Evolutionary conservation across 2,797 vertebrate species (phyloP), one percentile per base, ranked within the genome.

Genomic region (Sebastolobus alascanus): DNA sequence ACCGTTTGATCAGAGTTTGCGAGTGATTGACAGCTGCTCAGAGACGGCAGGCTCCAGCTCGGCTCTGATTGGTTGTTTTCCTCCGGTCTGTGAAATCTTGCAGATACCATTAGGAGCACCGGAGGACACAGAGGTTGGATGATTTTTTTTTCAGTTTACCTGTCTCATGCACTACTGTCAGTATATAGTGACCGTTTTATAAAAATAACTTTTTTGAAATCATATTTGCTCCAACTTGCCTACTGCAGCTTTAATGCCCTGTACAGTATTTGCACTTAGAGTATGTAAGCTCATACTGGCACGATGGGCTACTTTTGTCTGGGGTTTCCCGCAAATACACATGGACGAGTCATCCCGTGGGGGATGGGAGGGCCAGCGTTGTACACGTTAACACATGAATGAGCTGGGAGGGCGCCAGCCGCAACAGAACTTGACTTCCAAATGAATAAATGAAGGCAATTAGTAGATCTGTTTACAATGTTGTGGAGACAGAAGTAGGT

Each of bases 381-480:
- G 88, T 93, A 88, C 87, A 80, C 84, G 84, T 95, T 92, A 50
- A 91, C 92, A 92, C 92, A 94, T 93, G 93, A 94, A 92, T 92
- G 93, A 93, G 84, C 83, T 86, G 80, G 83, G 85, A 89, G 77
- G 81, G 75, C 77, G 91, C 90, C 92, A 93, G 90, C 77, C 87
- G 58, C 91, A 88, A 92, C 90, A 90, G 78, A 93, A 94, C 90
- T 92, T 94, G 91, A 94, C 94, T 94, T 95, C 89, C 90, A 93
- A 93, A 95, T 95, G 93, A 95, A 95, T 95, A 95, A 94, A 95
- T 95, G 93, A 95, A 95, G 91, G 92, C 94, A 95, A 95, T 95
- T 94, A 95, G 92, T 90, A 87, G 93, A 93, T 94, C 87, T 95
- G 94, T 95, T 93, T 95, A 95, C 93, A 92, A 87, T 92, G 92